Base-by-base conservation (phyloP, 2,888 invertebrate species). In the Matsumyia berberina region DNA sequence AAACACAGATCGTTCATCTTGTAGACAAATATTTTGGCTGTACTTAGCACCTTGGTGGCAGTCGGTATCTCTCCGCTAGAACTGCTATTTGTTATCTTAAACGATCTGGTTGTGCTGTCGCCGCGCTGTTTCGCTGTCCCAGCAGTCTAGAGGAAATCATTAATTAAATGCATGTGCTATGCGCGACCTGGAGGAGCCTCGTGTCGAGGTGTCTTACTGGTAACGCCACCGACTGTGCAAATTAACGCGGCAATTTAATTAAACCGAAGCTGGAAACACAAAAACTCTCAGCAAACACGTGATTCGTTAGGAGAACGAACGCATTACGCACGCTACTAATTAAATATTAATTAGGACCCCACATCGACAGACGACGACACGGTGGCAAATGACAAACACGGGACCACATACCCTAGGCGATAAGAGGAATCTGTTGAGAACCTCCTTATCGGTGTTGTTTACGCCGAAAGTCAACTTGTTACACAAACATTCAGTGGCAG, bases 331-430 rank as follows among this genome's bases (percentile, higher is more conserved):
- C 35, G 15, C 37, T 37, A 9, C 39, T 37, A 60, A 70, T 70
- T 49, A 37, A 60, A 49, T 58, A 31, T 49, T 70, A 70, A 70
- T 70, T 70, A 70, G 49, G 6, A n/a, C 49, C 17, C 33, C n/a
- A 17, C 24, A 49, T 44, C 17, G n/a, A n/a, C n/a, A n/a, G n/a
- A n/a, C n/a, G n/a, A n/a, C n/a, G n/a, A n/a, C n/a, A n/a, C n/a
- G n/a, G 9, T 15, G 12, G 15, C 12, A 5, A 7, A 17, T 7
- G 67, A 39, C 55, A 69, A 31, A 70, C 70, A 70, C 19, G 15
- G 8, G 12, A 24, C 31, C 24, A 8, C 24, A 8, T 37, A 58
- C 70, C 57, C 70, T 58, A 58, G 33, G 15, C 12, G 62, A 62
- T 62, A 49, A 64, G 64, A 49, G 12, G 46, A 46, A 15, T 46